Percentiles rank a stretch among this genome's conserved stretches.
phyloP scores from a whole-genome alignment of 2,888 invertebrate genomes.

The Agrypnus murinus region DNA sequence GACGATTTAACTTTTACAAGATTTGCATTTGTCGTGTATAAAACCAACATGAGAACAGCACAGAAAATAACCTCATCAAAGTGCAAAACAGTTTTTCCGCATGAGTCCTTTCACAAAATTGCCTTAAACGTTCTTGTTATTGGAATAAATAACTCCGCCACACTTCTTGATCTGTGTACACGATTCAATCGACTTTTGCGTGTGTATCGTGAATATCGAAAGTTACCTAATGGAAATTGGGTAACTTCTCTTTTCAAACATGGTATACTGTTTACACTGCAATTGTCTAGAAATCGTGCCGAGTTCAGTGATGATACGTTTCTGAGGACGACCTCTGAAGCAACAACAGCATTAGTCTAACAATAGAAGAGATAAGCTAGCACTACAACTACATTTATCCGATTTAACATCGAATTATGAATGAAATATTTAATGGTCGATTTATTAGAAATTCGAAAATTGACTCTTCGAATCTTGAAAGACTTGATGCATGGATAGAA shows the following conservation, averaged over 20 bases:
- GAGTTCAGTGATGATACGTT: slow-evolving; percentile 29
- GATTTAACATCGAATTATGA: slow-evolving; percentile 4
- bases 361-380: slow-evolving; percentile 11
- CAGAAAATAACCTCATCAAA: neutral
- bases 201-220: slow-evolving; percentile 46
- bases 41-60: neutral
- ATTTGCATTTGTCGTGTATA: too few relatives aligned
- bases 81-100: slow-evolving; percentile 24
- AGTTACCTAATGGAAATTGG: slow-evolving; percentile 43
- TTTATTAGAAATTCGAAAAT: slow-evolving; percentile 23
- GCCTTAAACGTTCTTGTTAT: slow-evolving; percentile 29
- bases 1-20: too few relatives aligned
- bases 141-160: slow-evolving; percentile 28
- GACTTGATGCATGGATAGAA: neutral
- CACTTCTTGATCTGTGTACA: slow-evolving; percentile 25
- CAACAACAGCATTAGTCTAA: slow-evolving; percentile 2
- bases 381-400: too few relatives aligned
- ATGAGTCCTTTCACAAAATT: slow-evolving; percentile 30
- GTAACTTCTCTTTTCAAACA: slow-evolving; percentile 39
- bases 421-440: slow-evolving; percentile 21
- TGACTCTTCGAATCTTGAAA: neutral
- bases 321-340: slow-evolving; percentile 19
- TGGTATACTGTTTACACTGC: too few relatives aligned
- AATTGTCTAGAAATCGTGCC: slow-evolving; percentile 38
- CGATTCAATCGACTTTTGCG: slow-evolving; percentile 39